Base-by-base conservation (phyloP, 2,797 vertebrate species). In the Catharus ustulatus region DNA sequence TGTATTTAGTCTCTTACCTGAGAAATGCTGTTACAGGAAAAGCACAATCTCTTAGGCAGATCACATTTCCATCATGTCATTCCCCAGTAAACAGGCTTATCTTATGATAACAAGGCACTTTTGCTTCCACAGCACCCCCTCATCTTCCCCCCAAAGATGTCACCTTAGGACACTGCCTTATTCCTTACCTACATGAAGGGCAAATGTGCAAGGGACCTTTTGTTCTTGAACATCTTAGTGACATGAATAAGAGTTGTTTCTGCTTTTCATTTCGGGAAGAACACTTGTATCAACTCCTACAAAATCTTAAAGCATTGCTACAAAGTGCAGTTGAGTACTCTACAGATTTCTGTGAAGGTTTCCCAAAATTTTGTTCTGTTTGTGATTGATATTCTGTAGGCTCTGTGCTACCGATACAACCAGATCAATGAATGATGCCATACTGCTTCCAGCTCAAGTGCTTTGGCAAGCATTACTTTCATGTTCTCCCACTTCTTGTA, bases 391-490 rank as follows among this genome's bases (percentile, higher is more conserved):
- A 38, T 40, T 87, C 74, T 54, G 4, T 68, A 46, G 57, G 26
- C 9, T 83, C 76, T 91, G 1, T 76, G 59, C 46, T 76, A 54
- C 71, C 42, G 59, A 32, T 84, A 54, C n/a, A 48, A 19, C n/a
- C 55, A 66, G 61, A 49, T 66, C 3, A 2, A 36, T 93, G 79
- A 89, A 59, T 80, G 75, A 67, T 77, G 64, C 84, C 43, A 8
- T 71, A 23, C 29, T 84, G 75, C 72, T 94, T n/a, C 63, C n/a
- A 89, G 68, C 72, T 61, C 72, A 55, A 91, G 72, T 76, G 61
- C 85, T 91, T 79, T 95, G 94, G 87, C 87, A 91, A 69, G 84
- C 55, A 4, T 67, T 92, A 59, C 61, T 59, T 94, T 76, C 59
- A 13, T 73, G 87, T 87, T 74, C 91, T 95, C 42, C 57, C 82